Evolutionary conservation across 2,797 vertebrate species (phyloP), one percentile per base, ranked within the genome.

Genomic region (Notolabrus celidotus): DNA sequence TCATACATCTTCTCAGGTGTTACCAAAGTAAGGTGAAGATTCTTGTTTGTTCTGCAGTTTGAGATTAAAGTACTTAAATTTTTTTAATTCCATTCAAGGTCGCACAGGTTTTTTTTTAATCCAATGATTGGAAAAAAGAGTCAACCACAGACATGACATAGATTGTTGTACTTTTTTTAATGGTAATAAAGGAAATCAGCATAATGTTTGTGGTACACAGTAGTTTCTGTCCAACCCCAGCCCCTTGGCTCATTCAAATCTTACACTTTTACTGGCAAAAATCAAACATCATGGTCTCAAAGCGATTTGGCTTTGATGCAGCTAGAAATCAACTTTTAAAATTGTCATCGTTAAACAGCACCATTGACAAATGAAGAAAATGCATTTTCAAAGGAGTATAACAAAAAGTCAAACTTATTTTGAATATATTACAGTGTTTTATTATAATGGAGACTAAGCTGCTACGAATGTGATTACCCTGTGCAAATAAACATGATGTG

Each of bases 281-380:
- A 92, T 33, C 23, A 92, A 91, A 7, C 16, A 73, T 6, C 57
- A 63, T 93, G 89, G n/a, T 29, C 59, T 23, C 46, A 58, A 61
- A 75, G 39, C 52, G 9, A 87, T 88, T 89, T 14, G 83, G 86
- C 50, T 67, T 88, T 91, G 86, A 72, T 88, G 89, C 88, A 88
- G 93, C 92, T 93, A 94, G 83, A 94, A 93, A 89, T 93, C 90
- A 94, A 91, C 93, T 80, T 27, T 33, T 3, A 1, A 42, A 4
- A 25, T 25, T 50, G 16, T 25, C 43, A 33, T 22, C 12, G 15
- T 49, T 84, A 79, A 69, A 88, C 67, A 90, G 80, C 77, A 88
- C 87, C 88, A 74, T 80, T 45, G 2, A 20, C 50, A 20, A 41
- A 27, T 1, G 20, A 23, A 2, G 10, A 39, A 67, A 63, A 31